Conservation (phyloP, 2,888 invertebrate species). For the Cenopis cana region DNA sequence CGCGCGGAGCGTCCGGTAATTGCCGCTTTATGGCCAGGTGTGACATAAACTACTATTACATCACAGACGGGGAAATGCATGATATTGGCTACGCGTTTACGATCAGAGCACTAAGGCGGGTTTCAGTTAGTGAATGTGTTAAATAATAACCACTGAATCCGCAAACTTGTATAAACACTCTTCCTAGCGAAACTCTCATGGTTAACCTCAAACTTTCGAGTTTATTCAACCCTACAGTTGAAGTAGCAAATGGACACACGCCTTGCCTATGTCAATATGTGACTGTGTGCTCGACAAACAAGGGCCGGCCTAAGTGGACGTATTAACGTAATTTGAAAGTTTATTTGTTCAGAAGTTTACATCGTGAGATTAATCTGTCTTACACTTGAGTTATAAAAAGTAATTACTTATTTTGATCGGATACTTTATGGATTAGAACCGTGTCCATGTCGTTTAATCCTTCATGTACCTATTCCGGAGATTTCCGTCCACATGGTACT, state of each 20-base stretch:
- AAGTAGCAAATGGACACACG: slow-evolving; percentile 25
- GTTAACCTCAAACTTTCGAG: not conserved
- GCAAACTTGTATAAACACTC: not conserved
- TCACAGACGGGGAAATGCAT: too few species aligned
- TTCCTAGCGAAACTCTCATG: not conserved
- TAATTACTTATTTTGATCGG: not conserved
- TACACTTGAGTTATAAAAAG: not conserved
- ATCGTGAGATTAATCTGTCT: not conserved
- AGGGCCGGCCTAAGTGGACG: slow-evolving; percentile 9
- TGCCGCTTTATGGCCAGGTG: too few species aligned
- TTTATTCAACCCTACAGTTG: slow-evolving; percentile 27
- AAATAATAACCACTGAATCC: not conserved
- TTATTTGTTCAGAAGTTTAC: not conserved
- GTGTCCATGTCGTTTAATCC: too few species aligned
- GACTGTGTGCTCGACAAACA: slow-evolving; percentile 15
- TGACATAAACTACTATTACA: too few species aligned
- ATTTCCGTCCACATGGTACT: too few species aligned
- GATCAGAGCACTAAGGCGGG: too few species aligned
- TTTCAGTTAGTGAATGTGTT: too few species aligned
- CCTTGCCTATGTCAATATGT: slow-evolving; percentile 23
- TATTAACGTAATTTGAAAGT: slow-evolving; percentile 26
- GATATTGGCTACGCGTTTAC: too few species aligned
- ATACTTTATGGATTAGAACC: too few species aligned
- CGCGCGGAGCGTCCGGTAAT: too few species aligned
- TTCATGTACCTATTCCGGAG: too few species aligned